Conservation (phyloP, 2,888 invertebrate species). For the Apocheima hispidaria region DNA sequence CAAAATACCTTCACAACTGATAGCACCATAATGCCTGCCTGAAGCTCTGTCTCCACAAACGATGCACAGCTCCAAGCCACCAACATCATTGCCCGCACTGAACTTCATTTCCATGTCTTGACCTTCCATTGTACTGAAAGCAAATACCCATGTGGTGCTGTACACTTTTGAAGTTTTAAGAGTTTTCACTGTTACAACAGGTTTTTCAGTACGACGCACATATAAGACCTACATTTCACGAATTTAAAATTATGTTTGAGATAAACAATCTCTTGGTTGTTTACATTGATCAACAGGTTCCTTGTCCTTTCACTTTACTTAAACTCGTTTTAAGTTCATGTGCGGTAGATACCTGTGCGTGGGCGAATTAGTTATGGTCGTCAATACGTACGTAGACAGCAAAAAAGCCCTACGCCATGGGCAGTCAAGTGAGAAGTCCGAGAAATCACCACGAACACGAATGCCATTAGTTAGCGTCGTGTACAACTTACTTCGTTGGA, state of each 20-base stretch:
- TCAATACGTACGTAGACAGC: slow-evolving; percentile 27
- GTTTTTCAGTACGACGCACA: background rate
- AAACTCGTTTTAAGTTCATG: slow-evolving; percentile 22
- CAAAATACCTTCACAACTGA: slow-evolving; percentile 91
- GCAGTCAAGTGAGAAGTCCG: slow-evolving; percentile 53
- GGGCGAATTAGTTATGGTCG: slow-evolving; percentile 43
- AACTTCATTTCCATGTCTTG: slow-evolving; percentile 79
- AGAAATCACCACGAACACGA: slow-evolving; percentile 44
- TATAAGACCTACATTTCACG: background rate
- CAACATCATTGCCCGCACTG: slow-evolving; percentile 71
- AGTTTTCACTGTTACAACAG: slow-evolving; percentile 5
- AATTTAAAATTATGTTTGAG: background rate
- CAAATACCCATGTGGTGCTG: background rate
- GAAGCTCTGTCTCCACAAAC: slow-evolving; percentile 98
- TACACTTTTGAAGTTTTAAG: background rate
- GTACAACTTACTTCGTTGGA: slow-evolving; percentile 20
- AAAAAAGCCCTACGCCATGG: slow-evolving; percentile 50
- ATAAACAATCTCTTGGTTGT: slow-evolving; percentile 24
- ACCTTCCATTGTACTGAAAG: slow-evolving; percentile 62
- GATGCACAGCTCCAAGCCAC: slow-evolving; percentile 94
- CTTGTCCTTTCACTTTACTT: slow-evolving; percentile 54
- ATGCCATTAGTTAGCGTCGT: slow-evolving; percentile 7
- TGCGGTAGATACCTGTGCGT: slow-evolving; percentile 30
- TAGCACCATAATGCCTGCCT: slow-evolving; percentile 97
- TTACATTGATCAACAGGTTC: slow-evolving; percentile 28